These are phyloP conservation scores for Choristoneura fumiferana DNA, from an alignment of 1,140 invertebrate genomes.

Conservation along the genomic window DNA sequence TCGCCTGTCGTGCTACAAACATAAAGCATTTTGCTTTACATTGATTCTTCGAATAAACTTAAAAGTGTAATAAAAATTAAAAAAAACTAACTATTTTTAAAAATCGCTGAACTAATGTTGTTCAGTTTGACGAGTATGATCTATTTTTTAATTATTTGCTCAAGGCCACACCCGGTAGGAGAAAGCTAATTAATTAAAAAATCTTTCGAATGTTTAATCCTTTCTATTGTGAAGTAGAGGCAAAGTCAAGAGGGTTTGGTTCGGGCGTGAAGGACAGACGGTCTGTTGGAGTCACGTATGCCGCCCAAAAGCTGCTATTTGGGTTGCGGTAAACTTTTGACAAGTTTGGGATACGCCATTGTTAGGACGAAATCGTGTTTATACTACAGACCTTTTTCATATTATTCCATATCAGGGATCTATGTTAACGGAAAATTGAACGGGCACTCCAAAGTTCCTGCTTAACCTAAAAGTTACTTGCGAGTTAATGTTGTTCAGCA, in stretches of 20 bases:
- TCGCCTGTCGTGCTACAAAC: too few relatives aligned
- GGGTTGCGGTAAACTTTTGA: slow-evolving; percentile 12
- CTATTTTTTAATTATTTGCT: too few relatives aligned
- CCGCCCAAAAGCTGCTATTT: slow-evolving; percentile 1
- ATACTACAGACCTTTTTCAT: slow-evolving; percentile 4
- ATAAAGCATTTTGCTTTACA: too few relatives aligned
- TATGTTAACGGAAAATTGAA: slow-evolving; percentile 18
- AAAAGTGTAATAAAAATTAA: too few relatives aligned
- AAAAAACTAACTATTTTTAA: too few relatives aligned
- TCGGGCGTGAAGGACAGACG: background rate
- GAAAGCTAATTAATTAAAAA: too few relatives aligned
- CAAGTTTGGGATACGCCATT: slow-evolving; percentile 11
- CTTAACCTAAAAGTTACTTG: slow-evolving; percentile 10
- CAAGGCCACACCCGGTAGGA: too few relatives aligned
- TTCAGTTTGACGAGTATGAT: too few relatives aligned
- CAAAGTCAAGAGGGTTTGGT: background rate
- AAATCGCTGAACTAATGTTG: too few relatives aligned
- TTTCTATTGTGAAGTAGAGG: background rate
- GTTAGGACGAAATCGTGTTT: slow-evolving; percentile 2
- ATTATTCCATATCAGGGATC: background rate
- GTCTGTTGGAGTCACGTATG: slow-evolving; percentile 12
- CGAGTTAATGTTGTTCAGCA: background rate
- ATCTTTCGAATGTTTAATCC: too few relatives aligned
- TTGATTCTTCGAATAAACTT: too few relatives aligned
- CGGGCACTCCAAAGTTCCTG: slow-evolving; percentile 1